Base-by-base conservation (phyloP, 1,140 invertebrate genomes). In the Drosophila saltans region DNA sequence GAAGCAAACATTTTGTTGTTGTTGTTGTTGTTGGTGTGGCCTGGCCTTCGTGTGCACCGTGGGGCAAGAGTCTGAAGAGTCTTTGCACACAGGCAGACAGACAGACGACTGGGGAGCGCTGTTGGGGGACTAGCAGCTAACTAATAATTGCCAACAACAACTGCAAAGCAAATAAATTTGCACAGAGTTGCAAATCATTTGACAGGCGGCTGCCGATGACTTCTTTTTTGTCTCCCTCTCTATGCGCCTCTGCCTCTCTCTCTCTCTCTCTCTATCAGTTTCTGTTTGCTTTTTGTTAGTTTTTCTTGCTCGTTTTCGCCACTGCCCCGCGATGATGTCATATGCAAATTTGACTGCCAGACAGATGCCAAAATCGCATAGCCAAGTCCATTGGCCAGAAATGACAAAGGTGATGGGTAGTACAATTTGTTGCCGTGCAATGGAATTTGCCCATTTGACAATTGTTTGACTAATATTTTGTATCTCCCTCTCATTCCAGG, bases 161-260 rank as follows among this genome's bases (percentile, higher is more conserved):
- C 64, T 57, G 75, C 57, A 61, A 69, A 69, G 72, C 75, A 80
- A 72, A 72, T 82, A 82, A 88, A 88, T 88, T 88, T 88, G 80
- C 83, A 88, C 84, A 71, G 78, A 89, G 84, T 83, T 89, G 83
- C 83, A 88, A 88, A 88, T 88, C 84, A 88, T 83, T 88, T 83
- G 76, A 72, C 72, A 82, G 61, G 78, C 75, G 69, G 75, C 70
- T 69, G 55, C 62, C 67, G 78, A 57, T 69, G 59, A 70, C 66
- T 69, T 75, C 65, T 67, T 72, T 75, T 66, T 48, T 57, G 21
- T 63, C 66, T 56, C 59, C 40, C 28, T 41, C 65, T 65, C 16
- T 62, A 30, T 64, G 41, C 62, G 69, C 81, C 69, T 79, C 72
- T 52, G 39, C 40, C 61, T 43, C 75, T 80, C 80, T 76, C 75